Evolutionary conservation across 2,113 vertebrate species (phyloP), one percentile per base, ranked within the genome.

Genomic region (Coreoperca whiteheadi): DNA sequence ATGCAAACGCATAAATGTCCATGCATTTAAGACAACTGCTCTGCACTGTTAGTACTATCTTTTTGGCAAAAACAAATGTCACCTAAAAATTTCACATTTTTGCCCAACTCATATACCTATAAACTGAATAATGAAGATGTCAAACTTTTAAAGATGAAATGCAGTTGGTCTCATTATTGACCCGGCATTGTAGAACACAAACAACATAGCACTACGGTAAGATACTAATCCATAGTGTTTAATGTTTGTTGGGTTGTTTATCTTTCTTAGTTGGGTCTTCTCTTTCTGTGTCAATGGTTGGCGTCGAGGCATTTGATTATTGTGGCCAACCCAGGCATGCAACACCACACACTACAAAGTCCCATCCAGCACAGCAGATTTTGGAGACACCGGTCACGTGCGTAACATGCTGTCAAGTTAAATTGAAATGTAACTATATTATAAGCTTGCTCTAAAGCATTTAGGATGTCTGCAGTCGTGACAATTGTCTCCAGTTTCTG

Each of bases 231-330:
- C 30, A 15, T 11, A 83, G 78, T 46, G 2, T 79, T 79, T 59
- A 48, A 74, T 23, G 5, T 81, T 57, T 71, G 57, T 78, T 72
- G 54, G 57, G 69, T 25, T 71, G 28, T 83, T 68, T 84, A 37
- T 81, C 28, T 76, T 54, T 78, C 54, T 84, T 10, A 6, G 48
- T 68, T n/a, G 23, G 73, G 65, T 88, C 77, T 85, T 91, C 79
- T 87, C 46, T 77, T 53, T 79, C 69, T 43, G 60, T 59, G 37
- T 43, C 48, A 18, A 32, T 5, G 11, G 57, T 51, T 21, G 68
- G 28, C 50, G 16, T 30, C 54, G n/a, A 39, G 60, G 56, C 48
- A 34, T 79, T 79, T 41, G 12, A 65, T 81, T 43, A 37, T 72
- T n/a, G 46, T 54, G 73, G 39, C 72, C 43, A 69, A 37, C 23